Percentiles rank a stretch among this genome's conserved stretches.
phyloP scores from a whole-genome alignment of 2,113 vertebrate species.

The Plecturocebus donacophilus region DNA sequence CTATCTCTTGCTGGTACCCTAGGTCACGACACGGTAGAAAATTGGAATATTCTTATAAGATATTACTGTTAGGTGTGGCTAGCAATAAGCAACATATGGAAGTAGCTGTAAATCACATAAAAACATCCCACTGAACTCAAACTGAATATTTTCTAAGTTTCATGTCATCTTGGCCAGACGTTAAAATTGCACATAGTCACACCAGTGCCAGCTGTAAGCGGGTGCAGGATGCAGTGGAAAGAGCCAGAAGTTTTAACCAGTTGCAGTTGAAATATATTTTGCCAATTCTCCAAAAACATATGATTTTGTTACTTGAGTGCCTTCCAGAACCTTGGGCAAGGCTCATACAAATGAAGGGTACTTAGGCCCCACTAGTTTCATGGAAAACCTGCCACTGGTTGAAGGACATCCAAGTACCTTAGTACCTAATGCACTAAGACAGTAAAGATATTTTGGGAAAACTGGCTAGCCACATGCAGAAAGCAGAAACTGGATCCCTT shows the following conservation, averaged over 20 bases:
- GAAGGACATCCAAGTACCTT: neutral
- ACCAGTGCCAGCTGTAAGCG: neutral
- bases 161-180: neutral
- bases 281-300: neutral
- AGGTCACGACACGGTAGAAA: neutral
- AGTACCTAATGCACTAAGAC: neutral
- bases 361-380: neutral
- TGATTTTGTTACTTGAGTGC: neutral
- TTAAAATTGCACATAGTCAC: neutral
- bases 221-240: neutral
- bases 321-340: neutral
- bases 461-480: too few relatives aligned
- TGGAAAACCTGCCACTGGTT: neutral
- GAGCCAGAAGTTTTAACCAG: neutral
- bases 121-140: neutral
- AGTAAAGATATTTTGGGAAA: neutral
- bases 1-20: neutral
- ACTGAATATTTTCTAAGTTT: neutral
- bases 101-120: neutral
- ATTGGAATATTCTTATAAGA: neutral
- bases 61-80: neutral
- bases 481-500: too few relatives aligned
- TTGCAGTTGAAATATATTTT: neutral
- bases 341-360: neutral
- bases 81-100: neutral